Percentiles rank a stretch among this genome's conserved stretches.
These are phyloP conservation scores for Turdus rufiventris DNA, from an alignment of 2,113 vertebrate genomes.

Conservation along the genomic window DNA sequence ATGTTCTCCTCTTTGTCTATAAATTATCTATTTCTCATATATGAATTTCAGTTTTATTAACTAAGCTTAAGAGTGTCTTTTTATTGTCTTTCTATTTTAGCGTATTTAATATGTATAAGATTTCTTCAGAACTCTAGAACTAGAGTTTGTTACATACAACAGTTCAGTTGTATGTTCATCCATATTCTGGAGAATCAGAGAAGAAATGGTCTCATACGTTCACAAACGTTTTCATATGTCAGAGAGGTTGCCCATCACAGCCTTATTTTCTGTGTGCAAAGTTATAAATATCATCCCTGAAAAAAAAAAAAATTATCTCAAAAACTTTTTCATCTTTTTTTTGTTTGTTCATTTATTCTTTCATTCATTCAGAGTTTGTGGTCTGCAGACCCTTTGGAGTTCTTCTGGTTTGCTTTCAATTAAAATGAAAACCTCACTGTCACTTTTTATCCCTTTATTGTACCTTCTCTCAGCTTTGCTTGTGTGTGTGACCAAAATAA, in stretches of 20 bases:
- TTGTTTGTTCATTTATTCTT: not conserved
- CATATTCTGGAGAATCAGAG: not conserved
- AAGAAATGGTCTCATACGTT: not conserved
- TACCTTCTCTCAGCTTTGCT: not conserved
- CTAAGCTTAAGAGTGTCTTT: not conserved
- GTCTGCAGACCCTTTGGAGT: not conserved
- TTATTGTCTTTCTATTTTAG: not conserved
- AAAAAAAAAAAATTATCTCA: not conserved
- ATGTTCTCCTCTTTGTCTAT: not conserved
- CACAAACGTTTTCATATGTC: not conserved
- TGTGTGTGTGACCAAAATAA: not conserved
- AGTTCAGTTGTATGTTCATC: not conserved
- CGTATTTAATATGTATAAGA: too few relatives aligned
- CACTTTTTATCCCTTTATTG: not conserved
- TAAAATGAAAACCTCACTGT: not conserved
- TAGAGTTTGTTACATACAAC: accelerated
- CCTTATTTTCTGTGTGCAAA: not conserved
- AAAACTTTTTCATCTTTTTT: not conserved
- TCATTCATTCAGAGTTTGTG: not conserved
- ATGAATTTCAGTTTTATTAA: not conserved
- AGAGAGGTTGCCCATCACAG: not conserved
- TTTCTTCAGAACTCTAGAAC: not conserved
- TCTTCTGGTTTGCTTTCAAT: not conserved
- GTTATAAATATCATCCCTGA: not conserved
- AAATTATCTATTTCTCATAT: not conserved